A percentile compares a stretch with the other conserved stretches of the same genome.
These are phyloP conservation scores for Nothocercus nigrocapillus DNA, from an alignment of 2,113 vertebrate species.

Conservation along the genomic window DNA sequence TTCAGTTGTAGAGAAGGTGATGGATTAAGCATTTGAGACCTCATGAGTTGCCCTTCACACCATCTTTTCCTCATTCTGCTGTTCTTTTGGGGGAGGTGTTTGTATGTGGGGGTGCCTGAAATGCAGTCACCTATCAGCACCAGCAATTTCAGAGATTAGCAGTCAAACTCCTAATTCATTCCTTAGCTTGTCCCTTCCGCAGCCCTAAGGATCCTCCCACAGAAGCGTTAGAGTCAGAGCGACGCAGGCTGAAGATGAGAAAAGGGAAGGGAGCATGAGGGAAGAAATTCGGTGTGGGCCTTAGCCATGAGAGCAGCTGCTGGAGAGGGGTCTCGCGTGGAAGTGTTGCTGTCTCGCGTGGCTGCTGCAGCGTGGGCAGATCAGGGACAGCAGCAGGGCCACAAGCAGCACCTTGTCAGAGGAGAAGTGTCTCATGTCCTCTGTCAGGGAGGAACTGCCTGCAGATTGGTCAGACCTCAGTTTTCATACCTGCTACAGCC, in stretches of 20 bases:
- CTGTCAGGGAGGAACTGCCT: neutral
- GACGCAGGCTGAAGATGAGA: neutral
- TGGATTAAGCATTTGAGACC: neutral
- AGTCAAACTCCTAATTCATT: neutral
- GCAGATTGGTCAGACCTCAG: neutral
- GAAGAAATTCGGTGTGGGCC: neutral
- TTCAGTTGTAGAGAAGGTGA: neutral
- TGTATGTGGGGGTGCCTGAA: neutral
- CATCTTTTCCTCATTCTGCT: neutral
- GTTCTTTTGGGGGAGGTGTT: neutral
- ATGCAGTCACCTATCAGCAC: neutral
- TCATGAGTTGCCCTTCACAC: neutral
- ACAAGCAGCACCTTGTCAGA: neutral
- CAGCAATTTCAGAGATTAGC: neutral
- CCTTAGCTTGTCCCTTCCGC: neutral
- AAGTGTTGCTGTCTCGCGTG: neutral
- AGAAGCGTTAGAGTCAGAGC: neutral
- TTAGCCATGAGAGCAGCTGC: neutral
- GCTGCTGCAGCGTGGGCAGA: neutral
- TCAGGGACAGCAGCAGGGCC: neutral
- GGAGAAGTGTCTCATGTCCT: neutral
- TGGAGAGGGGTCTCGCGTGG: neutral
- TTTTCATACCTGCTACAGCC: neutral
- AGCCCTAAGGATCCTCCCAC: neutral
- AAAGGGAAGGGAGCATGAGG: neutral